Evolutionary conservation across 2,797 vertebrate genomes (phyloP), one percentile per base, ranked within the genome.

Genomic region (Lagorchestes hirsutus): DNA sequence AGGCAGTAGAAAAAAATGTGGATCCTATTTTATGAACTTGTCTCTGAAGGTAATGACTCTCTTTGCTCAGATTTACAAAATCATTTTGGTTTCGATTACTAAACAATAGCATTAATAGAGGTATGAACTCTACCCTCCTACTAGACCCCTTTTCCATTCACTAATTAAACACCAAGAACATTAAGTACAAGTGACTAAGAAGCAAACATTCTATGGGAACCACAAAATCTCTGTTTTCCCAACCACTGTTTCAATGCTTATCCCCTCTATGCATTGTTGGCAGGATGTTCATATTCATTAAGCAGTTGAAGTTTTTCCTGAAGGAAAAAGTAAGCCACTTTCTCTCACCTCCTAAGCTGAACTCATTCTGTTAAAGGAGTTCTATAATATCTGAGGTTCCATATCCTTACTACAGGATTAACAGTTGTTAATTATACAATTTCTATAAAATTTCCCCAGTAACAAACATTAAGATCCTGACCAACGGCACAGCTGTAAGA

Each of bases 251-350:
- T 87, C 22, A 11, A 27, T 50, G 40, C 74, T 87, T 87, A 87
- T 87, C 74, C 74, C 74, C 74, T 87, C 74, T 87, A 87, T 87
- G 74, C 74, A 87, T 87, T 50, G 74, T 87, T 87, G 40, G 74
- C 74, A 87, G 74, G 74, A 87, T 87, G 74, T 50, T 46, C 74
- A 87, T 50, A 9, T 87, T 87, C 74, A 87, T 87, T 87, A 87
- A 87, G 74, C 40, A 50, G 40, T 10, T 46, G 22, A 82, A 82
- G 22, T 46, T 87, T 82, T 87, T 87, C 74, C 74, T 87, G 74
- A 87, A 87, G 74, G 40, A 87, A 87, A 87, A 50, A 50, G 74
- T 9, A 87, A 50, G 22, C 74, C 14, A 27, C 74, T 87, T 87
- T 50, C n/a, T 82, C n/a, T 82, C 74, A 87, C 22, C 74, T 46